These are phyloP conservation scores for Hesperia comma DNA, from an alignment of 2,888 invertebrate genomes.

Conservation along the genomic window DNA sequence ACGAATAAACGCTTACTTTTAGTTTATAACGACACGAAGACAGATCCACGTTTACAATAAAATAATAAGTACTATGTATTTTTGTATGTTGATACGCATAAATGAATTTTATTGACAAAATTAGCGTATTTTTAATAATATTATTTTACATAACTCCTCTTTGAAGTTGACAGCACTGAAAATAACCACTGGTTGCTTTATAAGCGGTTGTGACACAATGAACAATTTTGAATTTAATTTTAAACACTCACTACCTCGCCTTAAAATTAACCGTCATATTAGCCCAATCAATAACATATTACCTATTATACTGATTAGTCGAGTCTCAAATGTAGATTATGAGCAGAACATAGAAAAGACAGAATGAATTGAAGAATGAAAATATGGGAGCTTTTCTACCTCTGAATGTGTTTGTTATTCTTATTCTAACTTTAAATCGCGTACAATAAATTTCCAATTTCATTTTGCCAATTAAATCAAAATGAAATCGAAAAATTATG, in stretches of 20 bases:
- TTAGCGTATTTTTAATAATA: background rate
- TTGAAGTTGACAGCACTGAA: constrained; percentile 1
- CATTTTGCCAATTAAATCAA: too few species aligned
- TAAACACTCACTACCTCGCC: constrained; percentile 13
- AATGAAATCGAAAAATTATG: too few species aligned
- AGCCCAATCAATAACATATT: background rate
- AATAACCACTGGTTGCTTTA: background rate
- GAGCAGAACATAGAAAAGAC: background rate
- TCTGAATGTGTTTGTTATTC: background rate
- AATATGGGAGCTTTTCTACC: background rate
- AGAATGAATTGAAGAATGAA: background rate
- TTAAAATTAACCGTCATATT: constrained; percentile 7
- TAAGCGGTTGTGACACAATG: constrained; percentile 5
- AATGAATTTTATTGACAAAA: constrained; percentile 1
- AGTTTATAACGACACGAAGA: constrained; percentile 9
- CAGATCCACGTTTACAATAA: constrained; percentile 1
- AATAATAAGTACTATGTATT: background rate
- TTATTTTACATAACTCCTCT: background rate
- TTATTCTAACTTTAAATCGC: too few species aligned
- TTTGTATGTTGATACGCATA: constrained; percentile 1
- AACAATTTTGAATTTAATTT: constrained; percentile 10
- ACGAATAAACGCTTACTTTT: constrained; percentile 5
- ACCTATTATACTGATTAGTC: background rate
- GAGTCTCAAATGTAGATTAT: background rate
- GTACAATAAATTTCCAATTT: too few species aligned